Evolutionary conservation across 2,113 vertebrate species (phyloP).

Genomic region (Felis catus): F.catus_Fca126_mat1.0 CM031413.1:57852001-57852500

Average conservation of each 20-base stretch:
- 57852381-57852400: accelerated
- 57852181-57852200: background rate
- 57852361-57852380: background rate
- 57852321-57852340: no score
- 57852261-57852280: accelerated
- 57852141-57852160: constrained; percentile 83
- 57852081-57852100: background rate
- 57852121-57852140: background rate
- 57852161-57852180: constrained; percentile 92
- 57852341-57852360: background rate
- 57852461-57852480: background rate
- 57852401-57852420: background rate
- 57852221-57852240: accelerated
- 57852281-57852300: background rate
- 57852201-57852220: accelerated
- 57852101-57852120: accelerated
- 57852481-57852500: background rate
- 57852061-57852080: background rate
- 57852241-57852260: background rate
- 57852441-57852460: background rate
- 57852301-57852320: background rate
- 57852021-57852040: background rate
- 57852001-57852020: background rate
- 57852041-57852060: no score
- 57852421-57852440: background rate